Base-by-base conservation (phyloP, 2,113 vertebrate species). In the Girardinichthys multiradiatus region DNA sequence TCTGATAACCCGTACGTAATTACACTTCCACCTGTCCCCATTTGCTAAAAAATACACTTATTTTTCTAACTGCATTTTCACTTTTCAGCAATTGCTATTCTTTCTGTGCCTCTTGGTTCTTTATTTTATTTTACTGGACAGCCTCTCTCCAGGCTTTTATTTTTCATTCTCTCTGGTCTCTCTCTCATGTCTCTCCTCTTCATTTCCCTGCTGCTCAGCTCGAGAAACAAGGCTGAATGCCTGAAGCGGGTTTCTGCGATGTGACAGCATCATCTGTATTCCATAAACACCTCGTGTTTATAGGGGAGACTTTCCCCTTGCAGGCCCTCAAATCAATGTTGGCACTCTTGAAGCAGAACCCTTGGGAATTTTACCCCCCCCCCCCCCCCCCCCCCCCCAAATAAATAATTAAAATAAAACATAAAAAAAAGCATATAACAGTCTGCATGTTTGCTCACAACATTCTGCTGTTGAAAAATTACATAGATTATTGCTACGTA, bases 211-310 rank as follows among this genome's bases (percentile, higher is more conserved):
- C 57, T 45, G 57, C 77, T 77, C 64, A 59, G 68, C 62, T 76
- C 70, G 26, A 74, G 57, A 58, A 62, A 85, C 83, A 84, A 84
- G 80, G 73, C 74, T 84, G 66, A 72, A 80, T 76, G 79, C 77
- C 84, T 79, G 70, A 87, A 86, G 82, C 81, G 73, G 70, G 73
- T 68, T 67, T 59, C 76, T 83, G 68, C 14, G 17, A 74, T 80
- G 71, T 42, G 71, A 80, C 74, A 65, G 85, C 73, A 73, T 86
- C 85, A 92, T 93, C 91, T 89, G 90, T 92, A 91, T 94, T 92
- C 91, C 84, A 72, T 90, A 84, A 92, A 91, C 90, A 83, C 79
- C 63, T 64, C 29, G 30, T 86, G 86, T 92, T 93, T 91, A 84
- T 89, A 81, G 83, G 87, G 69, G 75, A 80, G 77, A 89, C 87